Evolutionary conservation across 1,140 invertebrate genomes (phyloP), one percentile per base, ranked within the genome.

Genomic region (Lucilia sericata): DNA sequence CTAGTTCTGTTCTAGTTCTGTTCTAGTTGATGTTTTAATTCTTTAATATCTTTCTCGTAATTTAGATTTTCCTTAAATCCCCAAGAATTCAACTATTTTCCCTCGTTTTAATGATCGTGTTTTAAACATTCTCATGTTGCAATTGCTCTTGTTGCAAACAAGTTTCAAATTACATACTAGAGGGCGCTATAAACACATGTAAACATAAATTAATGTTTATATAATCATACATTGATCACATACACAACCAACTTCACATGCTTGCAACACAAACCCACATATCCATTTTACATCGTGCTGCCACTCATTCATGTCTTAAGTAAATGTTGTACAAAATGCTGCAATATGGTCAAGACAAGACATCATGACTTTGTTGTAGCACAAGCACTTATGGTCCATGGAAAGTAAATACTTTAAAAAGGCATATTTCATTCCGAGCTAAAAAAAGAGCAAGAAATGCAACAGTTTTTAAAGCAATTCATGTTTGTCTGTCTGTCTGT

Each of bases 171-270:
- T 89, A 89, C 86, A 89, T 84, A 89, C 88, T 87, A 86, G 88
- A 88, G 88, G 88, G 88, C 88, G 88, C 88, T 89, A 89, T 87
- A 88, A 88, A 85, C 74, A 81, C 87, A 89, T 89, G 88, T 89
- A 89, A 89, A 89, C 88, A 89, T 89, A 88, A 89, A 89, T 89
- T 88, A 88, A 49, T 49, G 47, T 14, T 21, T 36, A 21, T 82
- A 36, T 49, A 36, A 82, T 49, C 47, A 70, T 34, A 82, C 14
- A 47, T n/a, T 47, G 7, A 74, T 10, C 42, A 74, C n/a, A 82
- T 19, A 65, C 74, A 12, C 8, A n/a, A 55, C 2, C 4, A 55
- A 55, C 12, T 55, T 12, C 34, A 65, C 82, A 36, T 74, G 19
- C 36, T 65, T 74, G 21, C 70, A 74, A 30, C 82, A 83, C 60